Base-by-base conservation (phyloP, 2,113 vertebrate species). In the Gavialis gangeticus region DNA sequence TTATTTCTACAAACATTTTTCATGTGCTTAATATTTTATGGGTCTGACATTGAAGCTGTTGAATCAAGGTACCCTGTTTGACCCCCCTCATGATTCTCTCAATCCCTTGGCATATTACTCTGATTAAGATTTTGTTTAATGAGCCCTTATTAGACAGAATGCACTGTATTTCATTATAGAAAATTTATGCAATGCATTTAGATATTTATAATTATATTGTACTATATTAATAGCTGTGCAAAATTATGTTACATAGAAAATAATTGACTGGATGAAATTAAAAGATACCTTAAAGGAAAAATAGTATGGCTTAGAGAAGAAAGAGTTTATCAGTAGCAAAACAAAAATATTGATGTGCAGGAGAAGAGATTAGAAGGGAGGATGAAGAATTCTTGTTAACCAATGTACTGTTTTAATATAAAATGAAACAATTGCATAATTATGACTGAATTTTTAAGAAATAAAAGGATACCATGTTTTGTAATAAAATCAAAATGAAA, bases 301-400 rank as follows among this genome's bases (percentile, higher is more conserved):
- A 3, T 73, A 10, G 24, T 88, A 25, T 84, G 55, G 75, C 62
- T 92, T 86, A 87, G 86, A 82, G 78, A 89, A 79, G 57, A 69
- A 89, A 86, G 71, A 94, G 85, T 37, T 92, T 5, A 14, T 89
- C 76, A 63, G 60, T 15, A 84, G 14, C 57, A 77, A 69, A 95
- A 88, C 34, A 91, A 92, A 95, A 91, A 90, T 94, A 91, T 7
- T 93, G 79, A 86, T 88, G 46, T 78, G 66, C 78, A 90, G 82
- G 90, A 58, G 59, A 90, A 83, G 85, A 80, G 62, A 89, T 89
- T 75, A 88, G 83, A 94, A 57, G 34, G 93, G 66, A 82, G 76
- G 62, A 54, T 90, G 80, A 17, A 67, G 75, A 89, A 57, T 56
- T 92, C 10, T n/a, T 64, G 67, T 91, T 91, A 92, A 93, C 79